A percentile compares a stretch with the other conserved stretches of the same genome.
phyloP scores from a whole-genome alignment of 2,888 invertebrate species.

The Neocrepidodera transversa region DNA sequence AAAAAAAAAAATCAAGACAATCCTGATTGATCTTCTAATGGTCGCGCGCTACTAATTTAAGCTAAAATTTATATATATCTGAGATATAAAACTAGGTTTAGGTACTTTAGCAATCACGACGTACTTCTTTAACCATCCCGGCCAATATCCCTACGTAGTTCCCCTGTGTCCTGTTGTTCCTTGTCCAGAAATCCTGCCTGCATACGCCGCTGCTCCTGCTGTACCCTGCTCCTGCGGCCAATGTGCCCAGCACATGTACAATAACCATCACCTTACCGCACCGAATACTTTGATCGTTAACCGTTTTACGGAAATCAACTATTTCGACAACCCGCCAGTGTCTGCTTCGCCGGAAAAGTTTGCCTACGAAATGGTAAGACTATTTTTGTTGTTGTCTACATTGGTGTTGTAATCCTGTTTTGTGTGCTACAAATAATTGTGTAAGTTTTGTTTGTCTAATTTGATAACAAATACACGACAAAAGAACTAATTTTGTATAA shows the following conservation, averaged over 20 bases:
- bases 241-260: constrained; percentile 64
- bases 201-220: constrained; percentile 62
- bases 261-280: constrained; percentile 40
- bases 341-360: constrained; percentile 54
- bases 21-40: background rate
- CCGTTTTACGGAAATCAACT: constrained; percentile 62
- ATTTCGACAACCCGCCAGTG: constrained; percentile 58
- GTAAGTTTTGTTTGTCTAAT: too few species aligned
- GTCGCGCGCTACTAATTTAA: constrained; percentile 20
- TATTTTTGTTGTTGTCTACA: constrained; percentile 25
- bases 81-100: background rate
- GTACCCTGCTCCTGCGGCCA: constrained; percentile 66
- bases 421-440: constrained; percentile 20
- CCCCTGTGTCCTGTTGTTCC: constrained; percentile 59
- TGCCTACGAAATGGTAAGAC: constrained; percentile 59
- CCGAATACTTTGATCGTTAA: constrained; percentile 60
- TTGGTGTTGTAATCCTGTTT: constrained; percentile 34
- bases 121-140: constrained; percentile 61
- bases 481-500: too few species aligned
- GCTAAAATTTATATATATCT: background rate
- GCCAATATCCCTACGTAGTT: constrained; percentile 62
- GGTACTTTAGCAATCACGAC: constrained; percentile 57
- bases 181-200: constrained; percentile 48
- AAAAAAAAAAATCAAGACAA: constrained; percentile 41
- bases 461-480: too few species aligned